A percentile compares a stretch with the other conserved stretches of the same genome.
Conservation (phyloP, 2,797 vertebrate genomes). For the Nannoperca obscura region DNA sequence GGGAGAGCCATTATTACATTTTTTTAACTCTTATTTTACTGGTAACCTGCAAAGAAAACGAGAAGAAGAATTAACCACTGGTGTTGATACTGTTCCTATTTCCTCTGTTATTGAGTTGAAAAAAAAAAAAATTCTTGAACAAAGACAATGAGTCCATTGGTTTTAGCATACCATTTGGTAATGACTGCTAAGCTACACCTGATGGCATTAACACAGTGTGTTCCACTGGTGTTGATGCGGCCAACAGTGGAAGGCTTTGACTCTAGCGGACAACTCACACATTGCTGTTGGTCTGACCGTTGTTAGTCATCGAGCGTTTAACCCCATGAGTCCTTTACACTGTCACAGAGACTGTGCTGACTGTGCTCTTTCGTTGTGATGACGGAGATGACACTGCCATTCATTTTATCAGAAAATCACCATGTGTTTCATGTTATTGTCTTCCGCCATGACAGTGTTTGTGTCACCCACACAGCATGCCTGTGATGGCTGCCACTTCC, state of each 20-base stretch:
- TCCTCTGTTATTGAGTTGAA: background rate
- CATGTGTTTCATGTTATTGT: background rate
- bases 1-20: too few relatives aligned
- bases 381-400: background rate
- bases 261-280: background rate
- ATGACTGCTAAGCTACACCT: conserved; percentile 42
- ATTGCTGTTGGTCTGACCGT: background rate
- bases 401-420: background rate
- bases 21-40: background rate
- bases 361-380: background rate
- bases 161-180: conserved; percentile 2
- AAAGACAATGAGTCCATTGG: background rate
- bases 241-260: background rate
- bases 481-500: conserved; percentile 13
- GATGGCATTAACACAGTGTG: conserved; percentile 44
- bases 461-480: background rate
- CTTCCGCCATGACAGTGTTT: background rate
- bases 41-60: background rate
- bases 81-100: background rate
- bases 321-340: background rate
- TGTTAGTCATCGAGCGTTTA: background rate
- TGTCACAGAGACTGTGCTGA: background rate
- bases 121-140: background rate
- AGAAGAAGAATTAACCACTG: background rate
- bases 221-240: conserved; percentile 6